phyloP scores from a whole-genome alignment of 1,140 invertebrate species.

The Drosophila miranda region DNA sequence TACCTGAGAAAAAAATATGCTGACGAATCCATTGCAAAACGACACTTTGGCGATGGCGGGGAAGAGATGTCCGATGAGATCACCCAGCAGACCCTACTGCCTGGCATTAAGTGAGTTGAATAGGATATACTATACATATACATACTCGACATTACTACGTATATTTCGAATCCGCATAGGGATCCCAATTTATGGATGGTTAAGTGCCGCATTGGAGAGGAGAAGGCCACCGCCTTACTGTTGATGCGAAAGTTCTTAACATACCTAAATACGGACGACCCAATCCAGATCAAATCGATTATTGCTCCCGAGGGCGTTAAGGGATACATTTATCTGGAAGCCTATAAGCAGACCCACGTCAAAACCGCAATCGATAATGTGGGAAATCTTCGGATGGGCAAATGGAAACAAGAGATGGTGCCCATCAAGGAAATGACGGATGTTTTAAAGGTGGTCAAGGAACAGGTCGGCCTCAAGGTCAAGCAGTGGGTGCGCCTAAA shows the following conservation, averaged over 20 bases:
- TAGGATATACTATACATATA: too few relatives aligned
- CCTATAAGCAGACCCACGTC: constrained; percentile 98
- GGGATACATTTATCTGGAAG: constrained; percentile 99
- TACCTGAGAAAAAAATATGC: constrained; percentile 98
- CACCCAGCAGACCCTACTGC: constrained; percentile 97
- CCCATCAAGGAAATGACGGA: constrained; percentile 99
- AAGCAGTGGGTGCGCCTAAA: constrained; percentile 98
- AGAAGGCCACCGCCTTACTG: constrained; percentile 94
- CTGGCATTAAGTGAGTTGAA: constrained; percentile 93
- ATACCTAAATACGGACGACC: constrained; percentile 92
- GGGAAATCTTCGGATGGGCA: constrained; percentile 93
- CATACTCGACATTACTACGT: neutral
- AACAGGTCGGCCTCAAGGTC: constrained; percentile 93
- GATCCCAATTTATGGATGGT: constrained; percentile 99
- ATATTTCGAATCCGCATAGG: constrained; percentile 76
- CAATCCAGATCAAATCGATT: constrained; percentile 97
- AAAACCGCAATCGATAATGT: constrained; percentile 97
- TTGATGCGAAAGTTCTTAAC: constrained; percentile 98
- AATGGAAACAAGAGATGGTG: constrained; percentile 98
- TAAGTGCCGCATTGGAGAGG: constrained; percentile 98
- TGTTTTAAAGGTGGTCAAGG: constrained; percentile 97
- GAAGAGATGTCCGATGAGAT: constrained; percentile 99
- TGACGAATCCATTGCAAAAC: constrained; percentile 90
- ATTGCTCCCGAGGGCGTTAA: constrained; percentile 98
- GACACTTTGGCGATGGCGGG: constrained; percentile 95